These are phyloP conservation scores for Piprites chloris DNA, from an alignment of 2,113 vertebrate genomes.

Conservation along the genomic window DNA sequence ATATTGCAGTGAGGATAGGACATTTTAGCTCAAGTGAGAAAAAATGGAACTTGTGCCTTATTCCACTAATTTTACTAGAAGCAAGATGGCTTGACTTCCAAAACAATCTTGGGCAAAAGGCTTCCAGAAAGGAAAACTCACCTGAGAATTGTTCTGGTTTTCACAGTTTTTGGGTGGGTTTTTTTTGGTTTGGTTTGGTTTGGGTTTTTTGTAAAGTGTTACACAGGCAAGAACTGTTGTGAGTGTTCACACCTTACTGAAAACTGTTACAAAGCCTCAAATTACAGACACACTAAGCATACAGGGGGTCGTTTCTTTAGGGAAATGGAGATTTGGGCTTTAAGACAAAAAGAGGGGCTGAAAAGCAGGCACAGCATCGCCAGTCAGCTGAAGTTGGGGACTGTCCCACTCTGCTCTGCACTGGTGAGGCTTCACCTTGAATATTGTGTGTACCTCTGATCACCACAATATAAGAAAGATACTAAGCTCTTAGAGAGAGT, in stretches of 20 bases:
- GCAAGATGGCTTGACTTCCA: background rate
- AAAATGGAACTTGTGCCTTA: background rate
- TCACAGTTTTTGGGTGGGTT: rapidly evolving
- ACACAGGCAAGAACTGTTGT: background rate
- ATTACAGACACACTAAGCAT: background rate
- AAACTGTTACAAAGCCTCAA: background rate
- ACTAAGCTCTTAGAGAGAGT: background rate
- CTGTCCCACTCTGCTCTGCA: background rate
- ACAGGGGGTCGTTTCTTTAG: background rate
- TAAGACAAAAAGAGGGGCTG: background rate
- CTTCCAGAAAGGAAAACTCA: background rate
- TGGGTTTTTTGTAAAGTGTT: background rate
- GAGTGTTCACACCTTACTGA: background rate
- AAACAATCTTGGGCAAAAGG: background rate
- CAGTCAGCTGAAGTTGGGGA: background rate
- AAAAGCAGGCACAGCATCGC: no score
- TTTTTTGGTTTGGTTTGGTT: no score
- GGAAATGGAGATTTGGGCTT: background rate
- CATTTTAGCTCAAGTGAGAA: background rate
- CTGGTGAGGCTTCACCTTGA: background rate
- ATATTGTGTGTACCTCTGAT: background rate
- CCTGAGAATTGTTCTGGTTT: background rate
- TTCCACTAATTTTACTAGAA: background rate
- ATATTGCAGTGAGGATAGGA: background rate
- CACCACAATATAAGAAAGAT: background rate